phyloP scores from a whole-genome alignment of 1,140 invertebrate genomes.

The Pantala flavescens region DNA sequence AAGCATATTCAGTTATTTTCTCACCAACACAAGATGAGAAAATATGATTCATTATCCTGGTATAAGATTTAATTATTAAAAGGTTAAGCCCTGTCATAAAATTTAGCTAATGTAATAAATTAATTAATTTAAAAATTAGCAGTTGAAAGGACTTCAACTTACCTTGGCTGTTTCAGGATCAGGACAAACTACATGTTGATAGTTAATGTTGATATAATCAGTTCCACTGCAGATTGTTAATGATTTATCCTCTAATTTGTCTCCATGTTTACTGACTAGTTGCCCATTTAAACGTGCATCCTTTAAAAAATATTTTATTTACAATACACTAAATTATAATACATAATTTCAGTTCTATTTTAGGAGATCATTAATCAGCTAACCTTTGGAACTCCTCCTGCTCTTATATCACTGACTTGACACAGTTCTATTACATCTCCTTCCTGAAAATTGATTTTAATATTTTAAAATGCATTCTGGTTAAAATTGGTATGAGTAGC shows the following conservation, averaged over 20 bases:
- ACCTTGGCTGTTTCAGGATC: constrained; percentile 88
- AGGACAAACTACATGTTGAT: constrained; percentile 91
- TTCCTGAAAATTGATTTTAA: constrained; percentile 51
- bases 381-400: constrained; percentile 78
- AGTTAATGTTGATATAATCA: constrained; percentile 98
- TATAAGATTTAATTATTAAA: too few relatives aligned
- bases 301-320: constrained; percentile 35
- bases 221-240: constrained; percentile 98
- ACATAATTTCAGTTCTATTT: not conserved
- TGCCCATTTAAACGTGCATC: constrained; percentile 76
- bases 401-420: constrained; percentile 92
- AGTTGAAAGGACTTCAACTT: constrained; percentile 20
- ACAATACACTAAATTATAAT: not conserved
- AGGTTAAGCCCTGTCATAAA: too few relatives aligned
- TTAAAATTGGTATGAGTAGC: too few relatives aligned
- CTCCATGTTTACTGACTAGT: constrained; percentile 61
- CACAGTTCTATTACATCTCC: constrained; percentile 93
- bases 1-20: too few relatives aligned
- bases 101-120: too few relatives aligned
- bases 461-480: too few relatives aligned
- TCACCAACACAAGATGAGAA: too few relatives aligned
- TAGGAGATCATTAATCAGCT: not conserved
- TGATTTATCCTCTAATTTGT: constrained; percentile 84
- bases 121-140: too few relatives aligned
- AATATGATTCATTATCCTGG: too few relatives aligned